Evolutionary conservation across 2,888 invertebrate species (phyloP).

Genomic region (Pelosia muscerda): DNA sequence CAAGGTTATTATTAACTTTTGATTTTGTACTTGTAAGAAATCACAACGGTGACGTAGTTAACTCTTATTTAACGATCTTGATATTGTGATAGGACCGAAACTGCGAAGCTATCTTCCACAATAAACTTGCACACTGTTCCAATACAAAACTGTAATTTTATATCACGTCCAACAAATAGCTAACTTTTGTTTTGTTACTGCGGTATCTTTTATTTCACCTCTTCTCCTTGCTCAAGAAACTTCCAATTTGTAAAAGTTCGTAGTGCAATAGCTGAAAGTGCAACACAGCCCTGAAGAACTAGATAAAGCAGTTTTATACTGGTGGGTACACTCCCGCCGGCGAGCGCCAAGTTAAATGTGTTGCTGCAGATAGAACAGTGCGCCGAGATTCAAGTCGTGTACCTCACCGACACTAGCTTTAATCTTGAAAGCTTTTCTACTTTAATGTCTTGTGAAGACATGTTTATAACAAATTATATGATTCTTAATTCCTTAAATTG

Average conservation of each 20-base stretch:
- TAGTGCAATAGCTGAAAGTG: slow-evolving; percentile 14
- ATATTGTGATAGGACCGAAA: background rate
- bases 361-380: background rate
- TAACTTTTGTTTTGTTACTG: slow-evolving; percentile 1
- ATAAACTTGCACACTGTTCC: background rate
- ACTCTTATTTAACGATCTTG: background rate
- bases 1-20: too few relatives aligned
- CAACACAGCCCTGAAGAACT: slow-evolving; percentile 8
- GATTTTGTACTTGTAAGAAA: background rate
- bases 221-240: slow-evolving; percentile 14
- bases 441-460: background rate
- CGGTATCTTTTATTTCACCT: slow-evolving; percentile 10
- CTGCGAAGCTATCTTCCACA: background rate
- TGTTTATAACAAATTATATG: background rate
- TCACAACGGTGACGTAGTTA: background rate
- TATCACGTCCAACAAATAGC: slow-evolving; percentile 11
- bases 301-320: slow-evolving; percentile 13
- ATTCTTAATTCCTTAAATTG: background rate
- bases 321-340: background rate
- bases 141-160: slow-evolving; percentile 9
- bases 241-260: slow-evolving; percentile 17
- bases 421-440: background rate
- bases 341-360: slow-evolving; percentile 5
- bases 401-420: background rate
- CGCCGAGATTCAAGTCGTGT: background rate